Evolutionary conservation across 2,888 invertebrate genomes (phyloP).

Genomic region (Drosophila conformis): DNA sequence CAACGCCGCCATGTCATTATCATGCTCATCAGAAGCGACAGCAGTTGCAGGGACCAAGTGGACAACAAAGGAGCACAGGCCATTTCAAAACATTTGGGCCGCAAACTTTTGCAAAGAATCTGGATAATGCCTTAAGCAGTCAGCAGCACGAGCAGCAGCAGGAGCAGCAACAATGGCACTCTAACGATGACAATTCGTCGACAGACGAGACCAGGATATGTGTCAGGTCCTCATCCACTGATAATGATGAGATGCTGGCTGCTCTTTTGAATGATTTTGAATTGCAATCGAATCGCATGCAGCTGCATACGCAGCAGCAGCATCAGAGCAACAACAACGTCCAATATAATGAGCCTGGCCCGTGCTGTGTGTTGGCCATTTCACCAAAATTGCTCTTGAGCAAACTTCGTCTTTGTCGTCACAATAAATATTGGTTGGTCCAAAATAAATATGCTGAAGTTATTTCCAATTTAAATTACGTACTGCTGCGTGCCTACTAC

Average conservation of each 20-base stretch:
- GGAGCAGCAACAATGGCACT: constrained; percentile 63
- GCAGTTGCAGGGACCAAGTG: constrained; percentile 65
- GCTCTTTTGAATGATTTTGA: constrained; percentile 84
- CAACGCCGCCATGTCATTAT: constrained; percentile 78
- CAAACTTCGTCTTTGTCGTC: constrained; percentile 84
- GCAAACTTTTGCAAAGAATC: constrained; percentile 71
- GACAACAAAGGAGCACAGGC: constrained; percentile 70
- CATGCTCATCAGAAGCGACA: constrained; percentile 73
- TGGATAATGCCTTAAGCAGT: constrained; percentile 79
- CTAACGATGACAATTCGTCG: constrained; percentile 72
- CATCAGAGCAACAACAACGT: constrained; percentile 26
- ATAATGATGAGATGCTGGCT: constrained; percentile 84
- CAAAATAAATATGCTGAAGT: constrained; percentile 85
- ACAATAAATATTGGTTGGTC: constrained; percentile 85
- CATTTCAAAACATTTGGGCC: constrained; percentile 76
- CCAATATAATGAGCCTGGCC: constrained; percentile 70
- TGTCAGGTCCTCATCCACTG: constrained; percentile 73
- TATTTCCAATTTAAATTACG: constrained; percentile 85
- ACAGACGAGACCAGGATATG: constrained; percentile 61
- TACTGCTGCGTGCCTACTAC: constrained; percentile 82
- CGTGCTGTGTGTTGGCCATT: constrained; percentile 74
- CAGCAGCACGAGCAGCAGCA: constrained; percentile 52
- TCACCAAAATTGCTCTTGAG: constrained; percentile 84
- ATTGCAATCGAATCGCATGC: constrained; percentile 81
- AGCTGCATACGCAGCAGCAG: constrained; percentile 38